Evolutionary conservation across 2,888 invertebrate species (phyloP), one percentile per base, ranked within the genome.

Genomic region (Hypomecis punctinalis): DNA sequence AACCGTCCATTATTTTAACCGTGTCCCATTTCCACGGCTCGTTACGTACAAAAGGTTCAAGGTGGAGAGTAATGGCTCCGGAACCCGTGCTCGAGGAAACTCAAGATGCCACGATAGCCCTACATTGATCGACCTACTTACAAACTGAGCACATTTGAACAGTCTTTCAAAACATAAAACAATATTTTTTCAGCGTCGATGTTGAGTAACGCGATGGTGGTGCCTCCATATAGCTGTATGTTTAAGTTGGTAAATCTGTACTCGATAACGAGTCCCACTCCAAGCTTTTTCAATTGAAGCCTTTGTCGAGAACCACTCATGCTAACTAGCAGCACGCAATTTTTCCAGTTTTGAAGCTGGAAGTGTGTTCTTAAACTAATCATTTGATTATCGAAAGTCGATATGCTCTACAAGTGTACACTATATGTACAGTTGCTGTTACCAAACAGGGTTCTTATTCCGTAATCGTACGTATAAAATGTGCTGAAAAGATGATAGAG

Each of bases 51-150:
- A 35, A 23, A 43, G 33, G 10, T 39, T n/a, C 33, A 13, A 36
- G 7, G 35, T 10, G 7, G 48, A 23, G 37, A 23, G 37, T 57
- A 43, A 51, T 54, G 35, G 51, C 23, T 39, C 35, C 23, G 36
- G 43, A 59, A 36, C 13, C 39, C 9, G 39, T 37, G 40, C 54
- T 52, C 46, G 45, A 45, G 49, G 43, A 53, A 56, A 56, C 56
- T 61, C 40, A 49, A 57, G 62, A 62, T 58, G 64, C 66, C 51
- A 55, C 62, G 67, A 55, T 58, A 55, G 64, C 57, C 37, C 39
- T 37, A 33, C 62, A 63, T 67, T 62, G 67, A 65, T 63, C 54
- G 69, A 67, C 65, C 67, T 58, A 67, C 63, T 65, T 63, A 23
- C 40, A 23, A 11, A 9, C 23, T 2, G 40, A 42, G 6, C 37